Evolutionary conservation across 2,888 invertebrate genomes (phyloP), one percentile per base, ranked within the genome.

Genomic region (Dicranocentrus wangi): DNA sequence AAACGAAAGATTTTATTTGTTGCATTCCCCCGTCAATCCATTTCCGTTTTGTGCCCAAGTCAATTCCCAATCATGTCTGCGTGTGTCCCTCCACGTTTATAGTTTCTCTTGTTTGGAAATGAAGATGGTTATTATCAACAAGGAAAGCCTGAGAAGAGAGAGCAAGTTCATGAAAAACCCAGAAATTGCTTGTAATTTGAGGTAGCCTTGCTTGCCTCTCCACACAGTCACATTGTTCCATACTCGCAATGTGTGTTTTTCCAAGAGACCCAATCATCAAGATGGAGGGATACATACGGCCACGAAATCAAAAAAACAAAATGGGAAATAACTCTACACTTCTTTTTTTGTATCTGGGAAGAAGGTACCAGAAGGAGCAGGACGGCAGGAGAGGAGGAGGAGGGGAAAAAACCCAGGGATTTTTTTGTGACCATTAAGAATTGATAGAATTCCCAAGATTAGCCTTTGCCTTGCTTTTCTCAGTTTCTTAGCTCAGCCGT

Each of bases 171-270:
- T 71, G 43, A 71, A 71, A 71, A 71, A 27, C 71, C 19, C 42
- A 60, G 39, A 71, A 60, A 58, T 60, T 60, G 71, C 28, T 55
- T 43, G 47, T 60, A 60, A 71, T 71, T 71, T 58, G 60, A 60
- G 60, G 43, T 25, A 71, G 19, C 53, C 25, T 69, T 58, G 55
- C 69, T 58, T 32, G 13, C 23, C 19, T 15, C 7, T 47, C 47
- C n/a, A 10, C 10, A 2, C 15, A 47, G 5, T 47, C 10, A 7
- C 47, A 47, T 47, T 47, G 47, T 47, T 47, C 10, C 47, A 47
- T 10, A 47, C 39, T 39, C 39, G 5, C 39, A 39, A 5, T 39
- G 13, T 13, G 39, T 5, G 15, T 47, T 47, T 47, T 47, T 47
- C 47, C 47, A 47, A 10, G 47, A 47, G 15, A 32, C 10, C 32